Percentiles rank a stretch among this genome's conserved stretches.
phyloP scores from a whole-genome alignment of 2,113 vertebrate species.

The Myxocyprinus asiaticus region DNA sequence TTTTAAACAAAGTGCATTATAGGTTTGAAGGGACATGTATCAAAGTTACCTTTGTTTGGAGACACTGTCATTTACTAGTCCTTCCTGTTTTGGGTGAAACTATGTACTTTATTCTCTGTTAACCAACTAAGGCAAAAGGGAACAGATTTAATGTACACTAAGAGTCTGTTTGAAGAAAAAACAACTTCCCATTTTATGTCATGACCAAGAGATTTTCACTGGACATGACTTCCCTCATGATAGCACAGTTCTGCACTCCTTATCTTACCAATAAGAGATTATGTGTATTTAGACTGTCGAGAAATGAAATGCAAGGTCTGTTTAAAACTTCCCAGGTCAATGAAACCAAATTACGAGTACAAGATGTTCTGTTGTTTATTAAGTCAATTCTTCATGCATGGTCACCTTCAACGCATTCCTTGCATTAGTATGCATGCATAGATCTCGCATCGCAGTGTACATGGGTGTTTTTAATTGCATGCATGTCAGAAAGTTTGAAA shows the following conservation, averaged over 20 bases:
- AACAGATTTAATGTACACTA: constrained; percentile 1
- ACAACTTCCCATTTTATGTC: constrained; percentile 13
- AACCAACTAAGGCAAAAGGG: background rate
- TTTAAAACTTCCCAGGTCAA: constrained; percentile 11
- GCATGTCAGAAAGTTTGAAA: no score
- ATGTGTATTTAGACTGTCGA: background rate
- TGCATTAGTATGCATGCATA: background rate
- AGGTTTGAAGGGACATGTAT: background rate
- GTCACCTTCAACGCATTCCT: background rate
- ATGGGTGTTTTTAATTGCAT: no score
- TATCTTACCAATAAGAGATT: background rate
- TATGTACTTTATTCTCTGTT: background rate
- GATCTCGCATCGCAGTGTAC: background rate
- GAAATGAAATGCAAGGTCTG: constrained; percentile 9
- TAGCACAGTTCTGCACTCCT: constrained; percentile 8
- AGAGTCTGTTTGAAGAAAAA: constrained; percentile 14
- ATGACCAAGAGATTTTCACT: background rate
- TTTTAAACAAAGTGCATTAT: background rate
- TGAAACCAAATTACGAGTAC: background rate
- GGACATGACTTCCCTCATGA: constrained; percentile 16
- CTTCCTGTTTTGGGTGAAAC: constrained; percentile 42
- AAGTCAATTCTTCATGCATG: background rate
- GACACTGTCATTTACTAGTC: background rate
- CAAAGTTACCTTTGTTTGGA: background rate
- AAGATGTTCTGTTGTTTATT: constrained; percentile 16